Evolutionary conservation across 2,797 vertebrate genomes (phyloP), one percentile per base, ranked within the genome.

Genomic region (Orestias chungarensis): DNA sequence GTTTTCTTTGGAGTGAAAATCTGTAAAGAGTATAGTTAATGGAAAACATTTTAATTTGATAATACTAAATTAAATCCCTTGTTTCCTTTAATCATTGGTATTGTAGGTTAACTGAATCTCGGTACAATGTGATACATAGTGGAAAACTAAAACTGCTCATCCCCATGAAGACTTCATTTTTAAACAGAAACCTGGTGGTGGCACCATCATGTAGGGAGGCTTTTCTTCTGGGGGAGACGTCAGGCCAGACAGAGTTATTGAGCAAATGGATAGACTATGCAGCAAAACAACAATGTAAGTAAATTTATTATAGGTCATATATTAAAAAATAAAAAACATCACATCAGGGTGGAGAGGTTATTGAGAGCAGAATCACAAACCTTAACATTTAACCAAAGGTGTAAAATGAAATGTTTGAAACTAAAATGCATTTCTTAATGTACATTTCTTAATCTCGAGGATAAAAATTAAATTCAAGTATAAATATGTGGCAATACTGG

Each of bases 21-120:
- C 3, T 33, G 18, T 20, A 59, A 35, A 35, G 2, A 9, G 18
- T 59, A 17, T 4, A 23, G 18, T 35, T 17, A 9, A 33, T 38
- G 33, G 20, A 38, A 10, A 10, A 18, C 10, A 38, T 38, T 59
- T 59, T 23, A 1, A 52, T 11, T 10, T 3, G 20, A 23, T 11
- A 11, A 3, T 11, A 17, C 55, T 59, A 23, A 35, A 23, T 10
- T 5, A 59, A 20, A 35, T 20, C 8, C 8, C 18, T 35, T 23
- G 0, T 59, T 12, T 0, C 31, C 18, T 38, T 59, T 8, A 38
- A 10, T 20, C 0, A 54, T 27, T 27, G 12, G 5, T 54, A 14
- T 54, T 54, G 7, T 35, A 3, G 4, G 18, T 33, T 33, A 3
- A 17, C 20, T 35, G 1, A 59, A 59, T 20, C 18, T 20, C 18